A percentile compares a stretch with the other conserved stretches of the same genome.
Evolutionary conservation across 2,113 vertebrate genomes (phyloP).

Genomic region (Petaurus breviceps): DNA sequence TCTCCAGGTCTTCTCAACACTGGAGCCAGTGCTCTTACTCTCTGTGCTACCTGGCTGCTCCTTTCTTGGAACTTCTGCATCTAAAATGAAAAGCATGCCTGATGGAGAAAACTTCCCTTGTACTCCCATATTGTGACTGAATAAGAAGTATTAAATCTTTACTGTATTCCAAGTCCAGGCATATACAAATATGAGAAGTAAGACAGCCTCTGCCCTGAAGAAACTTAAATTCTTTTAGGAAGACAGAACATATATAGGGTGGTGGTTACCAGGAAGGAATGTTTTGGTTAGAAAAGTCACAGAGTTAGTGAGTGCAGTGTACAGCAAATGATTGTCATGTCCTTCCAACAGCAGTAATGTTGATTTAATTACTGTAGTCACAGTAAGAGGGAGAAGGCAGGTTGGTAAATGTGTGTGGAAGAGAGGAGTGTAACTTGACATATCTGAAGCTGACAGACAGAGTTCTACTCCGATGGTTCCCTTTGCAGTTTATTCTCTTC

Average conservation of each 20-base stretch:
- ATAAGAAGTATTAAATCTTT: too few relatives aligned
- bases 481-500: neutral
- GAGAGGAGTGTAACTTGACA: neutral
- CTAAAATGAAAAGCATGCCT: neutral
- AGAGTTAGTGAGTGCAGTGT: neutral
- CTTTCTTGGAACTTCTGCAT: neutral
- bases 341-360: neutral
- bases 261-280: neutral
- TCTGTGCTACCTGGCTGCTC: too few relatives aligned
- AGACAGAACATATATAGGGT: neutral
- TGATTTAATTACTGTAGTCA: neutral
- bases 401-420: neutral
- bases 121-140: neutral
- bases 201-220: neutral
- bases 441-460: neutral
- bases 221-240: neutral
- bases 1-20: too few relatives aligned
- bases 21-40: too few relatives aligned
- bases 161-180: neutral
- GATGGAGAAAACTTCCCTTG: neutral
- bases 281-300: neutral
- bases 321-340: neutral
- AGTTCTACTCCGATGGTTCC: neutral
- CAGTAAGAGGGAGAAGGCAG: neutral
- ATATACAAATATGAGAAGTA: neutral